Conservation (phyloP, 2,797 vertebrate genomes). For the Myripristis murdjan region DNA sequence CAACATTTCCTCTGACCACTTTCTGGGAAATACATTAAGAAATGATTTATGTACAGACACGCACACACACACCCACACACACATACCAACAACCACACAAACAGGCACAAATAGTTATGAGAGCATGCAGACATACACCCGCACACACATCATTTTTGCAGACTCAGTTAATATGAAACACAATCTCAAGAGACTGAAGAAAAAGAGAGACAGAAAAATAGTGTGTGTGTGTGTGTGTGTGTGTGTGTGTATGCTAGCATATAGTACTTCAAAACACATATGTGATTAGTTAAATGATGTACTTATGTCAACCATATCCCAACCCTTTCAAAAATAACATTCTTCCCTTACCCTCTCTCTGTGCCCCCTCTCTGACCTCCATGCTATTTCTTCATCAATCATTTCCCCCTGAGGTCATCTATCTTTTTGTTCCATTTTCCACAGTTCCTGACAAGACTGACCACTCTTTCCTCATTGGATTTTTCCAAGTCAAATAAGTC, state of each 20-base stretch:
- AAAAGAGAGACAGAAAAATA: conserved; percentile 25
- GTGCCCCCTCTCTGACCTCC: conserved; percentile 57
- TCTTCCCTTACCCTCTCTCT: conserved; percentile 41
- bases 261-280: conserved; percentile 53
- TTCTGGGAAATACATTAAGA: conserved; percentile 81
- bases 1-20: conserved; percentile 80
- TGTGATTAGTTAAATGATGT: conserved; percentile 73
- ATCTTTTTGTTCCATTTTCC: conserved; percentile 78
- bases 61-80: conserved; percentile 23
- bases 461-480: conserved; percentile 81
- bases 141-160: conserved; percentile 43
- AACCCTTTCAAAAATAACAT: conserved; percentile 61
- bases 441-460: conserved; percentile 77
- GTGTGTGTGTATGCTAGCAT: conserved; percentile 11
- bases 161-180: conserved; percentile 43
- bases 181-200: conserved; percentile 40
- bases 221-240: conserved; percentile 10
- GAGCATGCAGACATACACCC: conserved; percentile 34
- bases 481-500: conserved; percentile 85
- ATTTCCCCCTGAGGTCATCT: conserved; percentile 62
- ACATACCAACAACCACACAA: conserved; percentile 30
- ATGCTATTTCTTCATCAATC: conserved; percentile 67
- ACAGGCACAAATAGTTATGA: conserved; percentile 39
- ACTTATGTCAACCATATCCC: conserved; percentile 68
- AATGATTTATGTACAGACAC: conserved; percentile 68